These are phyloP conservation scores for Aplodontia rufa DNA, from an alignment of 2,113 vertebrate genomes.

Conservation along the genomic window DNA sequence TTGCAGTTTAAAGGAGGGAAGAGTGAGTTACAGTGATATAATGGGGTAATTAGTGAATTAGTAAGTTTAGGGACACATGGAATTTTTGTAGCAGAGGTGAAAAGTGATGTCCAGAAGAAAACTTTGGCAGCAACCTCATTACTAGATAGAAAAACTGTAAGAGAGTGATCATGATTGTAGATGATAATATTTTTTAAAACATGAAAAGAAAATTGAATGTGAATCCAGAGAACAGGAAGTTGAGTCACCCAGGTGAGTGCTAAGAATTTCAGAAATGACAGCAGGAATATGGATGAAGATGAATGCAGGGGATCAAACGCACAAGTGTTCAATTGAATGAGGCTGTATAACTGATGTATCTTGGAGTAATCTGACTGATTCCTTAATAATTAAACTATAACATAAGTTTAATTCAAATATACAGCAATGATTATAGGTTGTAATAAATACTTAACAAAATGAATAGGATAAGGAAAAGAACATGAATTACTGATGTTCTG, in stretches of 20 bases:
- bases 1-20: background rate
- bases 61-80: background rate
- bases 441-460: conserved; percentile 1
- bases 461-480: background rate
- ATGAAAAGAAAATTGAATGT: background rate
- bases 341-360: background rate
- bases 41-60: background rate
- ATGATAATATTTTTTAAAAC: background rate
- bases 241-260: background rate
- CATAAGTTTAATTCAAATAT: conserved; percentile 35
- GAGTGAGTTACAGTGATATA: background rate
- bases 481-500: conserved; percentile 38
- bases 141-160: background rate
- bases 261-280: background rate
- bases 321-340: background rate
- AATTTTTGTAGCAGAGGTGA: background rate
- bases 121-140: background rate
- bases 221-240: background rate
- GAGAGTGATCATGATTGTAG: background rate
- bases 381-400: background rate
- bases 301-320: background rate
- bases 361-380: background rate
- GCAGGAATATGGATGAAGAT: background rate
- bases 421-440: background rate
- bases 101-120: background rate